Conservation (phyloP, 2,113 vertebrate genomes). For the Eolophus roseicapilla region DNA sequence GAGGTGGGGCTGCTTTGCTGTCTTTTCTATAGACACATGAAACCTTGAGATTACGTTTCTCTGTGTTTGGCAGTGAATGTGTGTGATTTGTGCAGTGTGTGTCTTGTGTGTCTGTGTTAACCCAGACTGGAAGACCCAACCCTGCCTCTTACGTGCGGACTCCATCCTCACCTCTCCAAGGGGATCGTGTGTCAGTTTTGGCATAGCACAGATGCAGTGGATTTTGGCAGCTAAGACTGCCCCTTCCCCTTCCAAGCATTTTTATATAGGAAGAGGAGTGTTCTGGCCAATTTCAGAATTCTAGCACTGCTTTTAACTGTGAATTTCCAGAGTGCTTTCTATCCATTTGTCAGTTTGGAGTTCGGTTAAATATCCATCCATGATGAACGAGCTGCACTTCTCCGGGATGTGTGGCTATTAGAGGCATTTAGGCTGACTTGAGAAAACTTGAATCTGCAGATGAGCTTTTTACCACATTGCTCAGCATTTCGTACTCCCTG, state of each 20-base stretch:
- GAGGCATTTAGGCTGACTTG: not conserved
- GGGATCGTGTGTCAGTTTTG: slow-evolving; percentile 24
- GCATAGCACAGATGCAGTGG: not conserved
- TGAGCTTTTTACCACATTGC: not conserved
- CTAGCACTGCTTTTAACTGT: slow-evolving; percentile 27
- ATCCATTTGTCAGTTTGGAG: not conserved
- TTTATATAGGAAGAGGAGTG: slow-evolving; percentile 50
- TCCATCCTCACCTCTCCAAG: not conserved
- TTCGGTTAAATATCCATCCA: not conserved
- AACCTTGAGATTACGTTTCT: not conserved
- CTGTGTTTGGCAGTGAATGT: not conserved
- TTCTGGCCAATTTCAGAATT: slow-evolving; percentile 46
- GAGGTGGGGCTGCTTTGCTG: not conserved
- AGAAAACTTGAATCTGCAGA: not conserved
- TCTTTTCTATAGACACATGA: not conserved
- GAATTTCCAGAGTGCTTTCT: slow-evolving; percentile 29
- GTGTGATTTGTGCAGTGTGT: not conserved
- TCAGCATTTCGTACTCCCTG: not conserved
- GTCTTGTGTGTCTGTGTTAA: not conserved
- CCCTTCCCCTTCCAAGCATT: slow-evolving; percentile 52
- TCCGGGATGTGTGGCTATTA: not conserved
- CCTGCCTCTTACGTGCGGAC: not conserved
- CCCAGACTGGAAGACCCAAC: not conserved
- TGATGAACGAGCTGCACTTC: not conserved
- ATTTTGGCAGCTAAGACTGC: slow-evolving; percentile 29